Conservation (phyloP, 2,797 vertebrate species). For the Aeoliscus strigatus region DNA sequence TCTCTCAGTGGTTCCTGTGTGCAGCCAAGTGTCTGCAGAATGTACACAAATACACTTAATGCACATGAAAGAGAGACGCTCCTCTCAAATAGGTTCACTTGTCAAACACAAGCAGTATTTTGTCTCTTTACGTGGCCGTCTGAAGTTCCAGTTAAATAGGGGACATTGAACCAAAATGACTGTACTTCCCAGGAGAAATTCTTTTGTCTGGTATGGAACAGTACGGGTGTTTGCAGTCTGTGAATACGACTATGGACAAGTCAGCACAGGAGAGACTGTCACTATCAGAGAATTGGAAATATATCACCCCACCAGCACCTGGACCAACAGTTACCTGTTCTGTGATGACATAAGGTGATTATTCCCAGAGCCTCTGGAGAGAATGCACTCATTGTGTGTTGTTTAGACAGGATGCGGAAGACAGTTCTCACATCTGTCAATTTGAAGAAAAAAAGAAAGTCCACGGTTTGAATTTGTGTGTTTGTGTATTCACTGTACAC, state of each 20-base stretch:
- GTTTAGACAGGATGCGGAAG: constrained; percentile 21
- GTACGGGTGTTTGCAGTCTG: no score
- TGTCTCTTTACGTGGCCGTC: no score
- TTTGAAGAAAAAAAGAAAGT: constrained; percentile 36
- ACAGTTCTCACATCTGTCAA: constrained; percentile 50
- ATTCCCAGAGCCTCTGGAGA: constrained; percentile 40
- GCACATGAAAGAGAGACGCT: constrained; percentile 9
- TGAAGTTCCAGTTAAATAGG: no score
- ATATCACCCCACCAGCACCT: constrained; percentile 53
- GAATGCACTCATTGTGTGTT: constrained; percentile 54
- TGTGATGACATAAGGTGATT: constrained; percentile 50
- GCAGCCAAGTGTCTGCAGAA: no score
- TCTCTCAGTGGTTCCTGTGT: constrained; percentile 15
- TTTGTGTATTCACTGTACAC: background rate
- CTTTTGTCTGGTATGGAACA: constrained; percentile 8
- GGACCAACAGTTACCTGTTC: constrained; percentile 59
- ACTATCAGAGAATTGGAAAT: constrained; percentile 55
- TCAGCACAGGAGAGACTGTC: constrained; percentile 55
- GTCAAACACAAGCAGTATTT: no score
- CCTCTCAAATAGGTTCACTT: constrained; percentile 16
- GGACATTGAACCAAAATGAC: constrained; percentile 21
- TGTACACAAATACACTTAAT: constrained; percentile 1
- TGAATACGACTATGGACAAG: constrained; percentile 56
- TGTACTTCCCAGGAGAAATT: constrained; percentile 9
- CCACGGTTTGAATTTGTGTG: constrained; percentile 17